These are phyloP conservation scores for Drosophila fuyamai DNA, from an alignment of 1,140 invertebrate species.

Conservation along the genomic window DNA sequence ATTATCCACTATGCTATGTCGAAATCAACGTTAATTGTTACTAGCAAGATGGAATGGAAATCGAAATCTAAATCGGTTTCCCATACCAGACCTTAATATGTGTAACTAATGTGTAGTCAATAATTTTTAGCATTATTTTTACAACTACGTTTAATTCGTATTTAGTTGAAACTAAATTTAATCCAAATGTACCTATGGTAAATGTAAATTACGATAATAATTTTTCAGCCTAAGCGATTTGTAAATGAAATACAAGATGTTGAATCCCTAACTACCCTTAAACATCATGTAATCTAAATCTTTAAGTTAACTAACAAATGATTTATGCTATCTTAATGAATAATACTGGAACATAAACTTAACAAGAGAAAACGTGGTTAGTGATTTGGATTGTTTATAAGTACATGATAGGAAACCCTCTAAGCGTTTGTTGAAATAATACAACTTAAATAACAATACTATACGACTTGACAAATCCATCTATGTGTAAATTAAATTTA, in stretches of 20 bases:
- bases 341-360: conserved; percentile 46
- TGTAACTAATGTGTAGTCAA: conserved; percentile 29
- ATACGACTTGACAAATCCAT: conserved; percentile 34
- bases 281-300: conserved; percentile 8
- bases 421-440: conserved; percentile 24
- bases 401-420: conserved; percentile 57
- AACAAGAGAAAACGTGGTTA: conserved; percentile 81
- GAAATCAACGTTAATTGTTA: conserved; percentile 13
- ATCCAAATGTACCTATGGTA: conserved; percentile 80
- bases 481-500: conserved; percentile 21
- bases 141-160: conserved; percentile 50
- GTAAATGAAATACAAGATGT: conserved; percentile 18
- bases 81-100: conserved; percentile 19
- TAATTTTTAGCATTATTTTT: conserved; percentile 44
- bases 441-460: conserved; percentile 29
- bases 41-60: conserved; percentile 17
- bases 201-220: conserved; percentile 83
- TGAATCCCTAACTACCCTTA: neutral
- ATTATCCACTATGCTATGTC: conserved; percentile 55
- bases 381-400: conserved; percentile 81
- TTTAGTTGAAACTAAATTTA: conserved; percentile 70
- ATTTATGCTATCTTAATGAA: conserved; percentile 43
- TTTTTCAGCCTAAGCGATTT: conserved; percentile 67
- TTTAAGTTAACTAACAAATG: conserved; percentile 23
- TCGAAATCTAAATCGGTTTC: conserved; percentile 3